Evolutionary conservation across 2,797 vertebrate genomes (phyloP), one percentile per base, ranked within the genome.

Genomic region (Vespertilio murinus): DNA sequence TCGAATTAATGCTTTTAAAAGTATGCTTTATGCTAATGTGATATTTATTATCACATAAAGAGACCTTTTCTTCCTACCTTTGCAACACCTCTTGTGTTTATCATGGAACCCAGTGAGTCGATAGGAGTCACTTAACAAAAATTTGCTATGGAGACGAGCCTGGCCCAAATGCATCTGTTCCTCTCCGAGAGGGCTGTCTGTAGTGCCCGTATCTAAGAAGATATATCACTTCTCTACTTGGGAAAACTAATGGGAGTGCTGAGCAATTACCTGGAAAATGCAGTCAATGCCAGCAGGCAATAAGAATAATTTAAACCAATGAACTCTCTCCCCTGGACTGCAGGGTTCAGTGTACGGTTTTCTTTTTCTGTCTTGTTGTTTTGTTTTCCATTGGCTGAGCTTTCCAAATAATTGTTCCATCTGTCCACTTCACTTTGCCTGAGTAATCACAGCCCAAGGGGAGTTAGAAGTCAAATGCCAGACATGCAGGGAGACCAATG

Each of bases 351-450:
- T 5, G 6, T n/a, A 47, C 5, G 22, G n/a, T 78, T 91, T 96
- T 91, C 78, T 92, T 93, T 47, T 88, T 75, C 79, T 67, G 14
- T 82, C 89, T 54, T 94, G 96, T 89, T 94, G 82, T 95, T 96
- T 94, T 95, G 95, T 84, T 96, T 96, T 80, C 87, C 78, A 79
- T 83, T 92, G 95, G 84, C 91, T 77, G 90, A 73, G 87, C 81
- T 96, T 80, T 90, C 90, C 84, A 73, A 95, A 92, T 95, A 96
- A 97, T 96, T 95, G 94, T 95, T 85, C 95, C 94, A 96, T 96
- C 94, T 96, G 94, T 97, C 96, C 93, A 93, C 88, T 96, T 96
- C 81, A 93, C 70, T 96, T 95, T 97, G 95, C 88, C 89, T 94
- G 95, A 97, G 95, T 91, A 90, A 91, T 96, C 90, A 59, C 84